phyloP scores from a whole-genome alignment of 2,797 vertebrate species.

The Tympanoctomys barrerae region DNA sequence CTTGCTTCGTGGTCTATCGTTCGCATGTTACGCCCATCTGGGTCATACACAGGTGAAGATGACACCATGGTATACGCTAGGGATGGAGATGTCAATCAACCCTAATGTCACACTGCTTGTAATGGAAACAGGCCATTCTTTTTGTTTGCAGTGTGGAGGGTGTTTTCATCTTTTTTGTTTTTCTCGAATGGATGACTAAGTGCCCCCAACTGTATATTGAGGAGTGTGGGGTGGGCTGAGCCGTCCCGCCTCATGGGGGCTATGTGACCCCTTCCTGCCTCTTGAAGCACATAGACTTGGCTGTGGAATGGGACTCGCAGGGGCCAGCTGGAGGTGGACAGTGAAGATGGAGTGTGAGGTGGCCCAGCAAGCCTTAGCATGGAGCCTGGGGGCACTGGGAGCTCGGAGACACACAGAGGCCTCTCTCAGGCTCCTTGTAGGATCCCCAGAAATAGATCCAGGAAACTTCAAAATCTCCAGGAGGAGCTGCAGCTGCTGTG shows the following conservation, averaged over 20 bases:
- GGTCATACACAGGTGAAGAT: neutral
- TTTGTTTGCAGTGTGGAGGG: neutral
- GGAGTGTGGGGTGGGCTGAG: neutral
- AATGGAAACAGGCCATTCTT: neutral
- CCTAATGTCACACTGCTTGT: neutral
- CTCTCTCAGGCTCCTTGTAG: neutral
- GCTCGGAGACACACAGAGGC: neutral
- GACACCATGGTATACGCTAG: neutral
- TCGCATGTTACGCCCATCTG: neutral
- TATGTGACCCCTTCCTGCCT: too few relatives aligned
- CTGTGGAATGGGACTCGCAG: neutral
- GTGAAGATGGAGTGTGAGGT: neutral
- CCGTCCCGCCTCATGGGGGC: neutral
- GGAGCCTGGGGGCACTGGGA: neutral
- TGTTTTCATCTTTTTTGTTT: neutral
- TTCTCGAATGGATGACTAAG: neutral
- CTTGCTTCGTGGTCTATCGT: neutral
- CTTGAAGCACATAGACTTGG: neutral
- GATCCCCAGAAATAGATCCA: neutral
- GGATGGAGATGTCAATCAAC: neutral
- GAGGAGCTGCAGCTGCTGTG: neutral
- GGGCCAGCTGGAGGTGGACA: neutral
- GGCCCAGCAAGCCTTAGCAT: neutral
- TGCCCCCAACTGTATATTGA: too few relatives aligned
- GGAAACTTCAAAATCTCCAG: neutral